phyloP scores from a whole-genome alignment of 2,888 invertebrate species.

The Cerastis leucographa region DNA sequence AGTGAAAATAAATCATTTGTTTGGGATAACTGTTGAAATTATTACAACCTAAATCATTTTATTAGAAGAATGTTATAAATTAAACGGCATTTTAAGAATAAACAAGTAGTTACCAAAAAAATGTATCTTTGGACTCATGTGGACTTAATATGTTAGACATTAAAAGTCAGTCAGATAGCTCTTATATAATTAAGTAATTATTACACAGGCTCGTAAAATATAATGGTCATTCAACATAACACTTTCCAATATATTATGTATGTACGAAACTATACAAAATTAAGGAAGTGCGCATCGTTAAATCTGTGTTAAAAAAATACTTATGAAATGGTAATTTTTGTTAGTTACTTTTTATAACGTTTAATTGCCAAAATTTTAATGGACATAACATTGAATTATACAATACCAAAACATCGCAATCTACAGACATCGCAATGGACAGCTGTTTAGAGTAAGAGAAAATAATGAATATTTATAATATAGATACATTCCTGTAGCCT shows the following conservation, averaged over 20 bases:
- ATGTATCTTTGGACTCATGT: not conserved
- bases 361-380: not conserved
- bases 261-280: not conserved
- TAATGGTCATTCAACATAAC: not conserved
- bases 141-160: not conserved
- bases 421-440: too few species aligned
- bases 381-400: too few species aligned
- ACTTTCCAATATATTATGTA: not conserved
- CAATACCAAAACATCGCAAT: not conserved
- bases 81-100: not conserved
- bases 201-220: conserved; percentile 4
- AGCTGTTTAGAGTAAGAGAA: not conserved
- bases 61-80: not conserved
- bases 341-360: not conserved
- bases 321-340: not conserved
- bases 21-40: not conserved
- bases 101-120: not conserved
- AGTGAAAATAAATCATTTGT: not conserved
- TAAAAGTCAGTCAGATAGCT: conserved; percentile 2
- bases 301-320: not conserved
- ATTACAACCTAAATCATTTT: not conserved
- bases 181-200: conserved; percentile 11
- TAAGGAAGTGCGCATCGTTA: conserved; percentile 22
- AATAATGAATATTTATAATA: not conserved
- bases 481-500: too few species aligned